Evolutionary conservation across 2,797 vertebrate genomes (phyloP).

Genomic region (Clarias platycephalus): DNA sequence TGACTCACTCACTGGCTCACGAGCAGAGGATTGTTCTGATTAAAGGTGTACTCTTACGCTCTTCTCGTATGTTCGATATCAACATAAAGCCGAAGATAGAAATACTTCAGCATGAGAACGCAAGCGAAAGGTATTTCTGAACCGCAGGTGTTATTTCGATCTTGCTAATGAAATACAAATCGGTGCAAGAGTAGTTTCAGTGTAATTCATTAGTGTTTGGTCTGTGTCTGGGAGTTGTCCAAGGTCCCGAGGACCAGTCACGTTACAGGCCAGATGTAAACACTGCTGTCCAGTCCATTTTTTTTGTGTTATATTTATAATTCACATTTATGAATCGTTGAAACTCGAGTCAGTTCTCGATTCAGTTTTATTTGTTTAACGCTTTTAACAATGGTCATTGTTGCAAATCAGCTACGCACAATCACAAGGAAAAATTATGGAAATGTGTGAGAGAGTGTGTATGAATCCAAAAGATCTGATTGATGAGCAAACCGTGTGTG

Average conservation of each 20-base stretch:
- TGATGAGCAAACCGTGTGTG: too few species aligned
- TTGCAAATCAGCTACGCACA: too few species aligned
- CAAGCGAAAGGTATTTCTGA: not conserved
- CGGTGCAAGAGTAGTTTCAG: not conserved
- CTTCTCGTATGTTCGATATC: not conserved
- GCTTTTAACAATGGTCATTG: too few species aligned
- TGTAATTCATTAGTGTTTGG: not conserved
- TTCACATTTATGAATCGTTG: not conserved
- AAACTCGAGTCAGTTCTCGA: not conserved
- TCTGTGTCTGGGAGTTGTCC: not conserved
- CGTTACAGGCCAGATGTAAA: not conserved
- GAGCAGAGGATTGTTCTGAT: not conserved
- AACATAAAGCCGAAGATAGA: not conserved
- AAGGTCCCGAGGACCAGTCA: constrained; percentile 12
- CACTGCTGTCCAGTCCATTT: not conserved
- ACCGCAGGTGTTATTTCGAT: not conserved
- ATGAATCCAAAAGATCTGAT: too few species aligned
- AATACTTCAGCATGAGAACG: not conserved
- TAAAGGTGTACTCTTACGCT: not conserved
- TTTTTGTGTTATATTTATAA: not conserved
- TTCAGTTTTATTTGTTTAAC: not conserved
- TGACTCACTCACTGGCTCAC: constrained; percentile 3
- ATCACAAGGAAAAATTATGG: too few species aligned
- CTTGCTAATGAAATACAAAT: not conserved
- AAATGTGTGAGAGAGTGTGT: too few species aligned